A percentile compares a stretch with the other conserved stretches of the same genome.
phyloP scores from a whole-genome alignment of 1,140 invertebrate species.

The Atta cephalotes region DNA sequence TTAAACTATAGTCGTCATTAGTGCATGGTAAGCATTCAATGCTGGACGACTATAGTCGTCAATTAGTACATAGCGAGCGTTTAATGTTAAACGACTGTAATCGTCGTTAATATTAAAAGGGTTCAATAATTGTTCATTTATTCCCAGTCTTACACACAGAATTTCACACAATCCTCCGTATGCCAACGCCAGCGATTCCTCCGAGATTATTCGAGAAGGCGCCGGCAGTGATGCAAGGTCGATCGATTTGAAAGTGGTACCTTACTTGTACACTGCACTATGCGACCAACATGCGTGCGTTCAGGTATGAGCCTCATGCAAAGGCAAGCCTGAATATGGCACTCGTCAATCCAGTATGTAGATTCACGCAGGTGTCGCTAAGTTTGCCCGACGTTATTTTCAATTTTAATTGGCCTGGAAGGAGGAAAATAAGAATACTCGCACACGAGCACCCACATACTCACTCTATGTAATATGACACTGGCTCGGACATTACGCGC shows the following conservation, averaged over 20 bases:
- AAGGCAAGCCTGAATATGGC: constrained; percentile 65
- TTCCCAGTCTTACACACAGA: background rate
- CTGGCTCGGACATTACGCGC: background rate
- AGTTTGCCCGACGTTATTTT: constrained; percentile 72
- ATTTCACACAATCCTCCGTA: constrained; percentile 5
- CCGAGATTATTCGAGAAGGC: constrained; percentile 59
- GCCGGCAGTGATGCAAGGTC: constrained; percentile 57
- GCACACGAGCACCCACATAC: constrained; percentile 12
- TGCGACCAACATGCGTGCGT: constrained; percentile 35
- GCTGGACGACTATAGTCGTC: too few relatives aligned
- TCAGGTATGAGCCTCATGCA: constrained; percentile 41
- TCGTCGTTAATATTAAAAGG: background rate
- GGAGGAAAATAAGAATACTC: constrained; percentile 33
- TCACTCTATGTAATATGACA: constrained; percentile 4
- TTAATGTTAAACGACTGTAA: too few relatives aligned
- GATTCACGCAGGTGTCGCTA: constrained; percentile 80
- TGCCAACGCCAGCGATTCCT: constrained; percentile 22
- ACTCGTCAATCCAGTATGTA: constrained; percentile 80
- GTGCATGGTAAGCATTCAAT: too few relatives aligned
- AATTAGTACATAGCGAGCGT: too few relatives aligned
- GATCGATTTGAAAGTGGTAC: constrained; percentile 69
- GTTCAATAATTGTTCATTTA: constrained; percentile 15
- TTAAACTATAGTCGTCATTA: too few relatives aligned
- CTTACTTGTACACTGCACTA: constrained; percentile 32
- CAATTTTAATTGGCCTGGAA: constrained; percentile 76